phyloP scores from a whole-genome alignment of 2,113 vertebrate species.

The Leptosomus discolor region DNA sequence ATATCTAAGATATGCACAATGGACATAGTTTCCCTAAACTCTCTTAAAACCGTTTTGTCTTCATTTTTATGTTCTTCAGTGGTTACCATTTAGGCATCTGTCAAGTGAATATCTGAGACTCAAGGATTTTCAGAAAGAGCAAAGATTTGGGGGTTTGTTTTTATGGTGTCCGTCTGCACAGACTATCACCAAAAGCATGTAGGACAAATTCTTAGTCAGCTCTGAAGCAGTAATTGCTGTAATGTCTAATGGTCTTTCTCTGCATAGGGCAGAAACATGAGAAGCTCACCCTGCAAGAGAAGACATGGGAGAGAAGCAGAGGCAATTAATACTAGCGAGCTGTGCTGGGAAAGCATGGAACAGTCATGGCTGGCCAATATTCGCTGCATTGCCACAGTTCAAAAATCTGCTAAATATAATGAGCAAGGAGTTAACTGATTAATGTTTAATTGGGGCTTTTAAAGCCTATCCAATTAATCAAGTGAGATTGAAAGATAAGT shows the following conservation, averaged over 20 bases:
- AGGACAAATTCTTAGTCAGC: neutral
- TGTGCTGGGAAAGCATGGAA: neutral
- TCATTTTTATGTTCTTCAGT: neutral
- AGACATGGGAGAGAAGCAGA: neutral
- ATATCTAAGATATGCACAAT: neutral
- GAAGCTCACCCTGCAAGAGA: neutral
- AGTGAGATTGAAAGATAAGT: neutral
- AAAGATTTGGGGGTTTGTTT: neutral
- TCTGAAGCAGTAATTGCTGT: neutral
- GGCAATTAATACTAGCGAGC: neutral
- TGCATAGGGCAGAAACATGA: neutral
- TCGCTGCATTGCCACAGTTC: neutral
- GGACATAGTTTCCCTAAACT: neutral
- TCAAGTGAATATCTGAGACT: neutral
- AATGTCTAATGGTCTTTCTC: neutral
- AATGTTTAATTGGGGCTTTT: neutral
- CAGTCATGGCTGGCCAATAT: neutral
- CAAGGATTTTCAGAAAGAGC: neutral
- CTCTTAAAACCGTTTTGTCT: neutral
- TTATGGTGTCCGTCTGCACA: neutral
- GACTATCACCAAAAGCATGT: neutral
- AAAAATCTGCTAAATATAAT: neutral
- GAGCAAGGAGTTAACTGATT: neutral
- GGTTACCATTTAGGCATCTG: neutral
- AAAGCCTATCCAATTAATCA: neutral